Evolutionary conservation across 1,140 invertebrate genomes (phyloP), one percentile per base, ranked within the genome.

Genomic region (Drosophila pruinosa): DNA sequence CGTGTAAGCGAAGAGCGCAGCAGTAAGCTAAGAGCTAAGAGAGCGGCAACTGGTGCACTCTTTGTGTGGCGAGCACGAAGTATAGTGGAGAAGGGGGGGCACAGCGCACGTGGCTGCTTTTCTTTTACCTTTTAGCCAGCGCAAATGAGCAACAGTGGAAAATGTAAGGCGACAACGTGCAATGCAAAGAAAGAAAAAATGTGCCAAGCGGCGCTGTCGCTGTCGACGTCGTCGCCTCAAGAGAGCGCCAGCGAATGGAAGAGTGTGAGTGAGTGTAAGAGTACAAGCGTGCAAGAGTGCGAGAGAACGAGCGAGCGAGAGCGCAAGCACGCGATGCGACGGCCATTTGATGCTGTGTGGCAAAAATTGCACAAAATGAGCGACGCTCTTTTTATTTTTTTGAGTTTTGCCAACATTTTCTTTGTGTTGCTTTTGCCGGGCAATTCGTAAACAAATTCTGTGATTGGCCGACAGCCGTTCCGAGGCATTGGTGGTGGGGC

Each of bases 371-470:
- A 65, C 61, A 59, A 75, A 75, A 75, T 75, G 77, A 85, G 67
- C 53, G 62, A 58, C 68, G 68, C 68, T 75, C 59, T 78, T 43
- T 67, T 53, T 58, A 45, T 53, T 43, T 59, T 69, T 72, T 78
- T 70, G 67, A 50, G 41, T 53, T 70, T 74, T 63, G 39, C 34
- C 28, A 65, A 64, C 54, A 73, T 89, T 89, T 89, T 89, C 83
- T 62, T 88, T 89, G 68, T 88, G 78, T 88, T 88, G 79, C 82
- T 90, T 90, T 90, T 81, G 78, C 58, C 72, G 54, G 21, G 57
- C 70, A 64, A 89, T 90, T 90, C 89, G 89, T 90, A 90, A 90
- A 90, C 89, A 90, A 90, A 89, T 90, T 90, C 77, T 90, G 72
- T 82, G 85, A 90, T 90, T 90, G 89, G 89, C 78, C 56, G 68